Evolutionary conservation across 2,888 invertebrate species (phyloP), one percentile per base, ranked within the genome.

Genomic region (Chironomus riparius): DNA sequence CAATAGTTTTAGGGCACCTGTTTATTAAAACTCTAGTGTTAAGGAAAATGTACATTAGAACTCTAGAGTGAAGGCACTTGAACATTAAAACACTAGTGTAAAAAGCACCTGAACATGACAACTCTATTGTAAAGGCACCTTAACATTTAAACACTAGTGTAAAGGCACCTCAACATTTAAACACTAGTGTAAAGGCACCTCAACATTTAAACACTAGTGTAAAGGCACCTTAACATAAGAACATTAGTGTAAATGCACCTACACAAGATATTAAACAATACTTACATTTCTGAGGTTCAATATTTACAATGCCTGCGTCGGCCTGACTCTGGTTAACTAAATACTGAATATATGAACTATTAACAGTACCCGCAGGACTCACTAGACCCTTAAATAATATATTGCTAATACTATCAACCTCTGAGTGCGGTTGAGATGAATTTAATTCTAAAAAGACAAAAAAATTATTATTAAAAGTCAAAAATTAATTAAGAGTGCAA

Each of bases 321-420:
- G 38, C 21, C 21, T 72, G 72, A 61, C 72, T 72, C 62, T 72
- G 72, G 62, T 72, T 72, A 72, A 72, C 61, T 72, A 72, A 72
- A 72, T 61, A 72, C 62, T 72, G 72, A 38, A 18, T 47, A 18
- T 72, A 72, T 47, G 72, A 38, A n/a, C 72, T 62, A 62, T 72
- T 72, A 0, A 50, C 21, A n/a, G 18, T 62, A 12, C 72, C 72
- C 21, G 72, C 13, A 2, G 61, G 72, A 50, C 38, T 62, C 15
- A 72, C 61, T 6, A 72, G 50, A 21, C 61, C 38, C 13, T 72
- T 72, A 38, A 72, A 72, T 38, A 72, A 15, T n/a, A 72, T 28
- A 61, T 61, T 72, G 15, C 72, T 50, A 50, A 72, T 62, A 22
- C 47, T 72, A 38, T 72, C 62, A 18, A n/a, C 61, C 6, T 70